Evolutionary conservation across 23 tunicate genomes (phyloP).

Genomic region (Trididemnum clinides): DNA sequence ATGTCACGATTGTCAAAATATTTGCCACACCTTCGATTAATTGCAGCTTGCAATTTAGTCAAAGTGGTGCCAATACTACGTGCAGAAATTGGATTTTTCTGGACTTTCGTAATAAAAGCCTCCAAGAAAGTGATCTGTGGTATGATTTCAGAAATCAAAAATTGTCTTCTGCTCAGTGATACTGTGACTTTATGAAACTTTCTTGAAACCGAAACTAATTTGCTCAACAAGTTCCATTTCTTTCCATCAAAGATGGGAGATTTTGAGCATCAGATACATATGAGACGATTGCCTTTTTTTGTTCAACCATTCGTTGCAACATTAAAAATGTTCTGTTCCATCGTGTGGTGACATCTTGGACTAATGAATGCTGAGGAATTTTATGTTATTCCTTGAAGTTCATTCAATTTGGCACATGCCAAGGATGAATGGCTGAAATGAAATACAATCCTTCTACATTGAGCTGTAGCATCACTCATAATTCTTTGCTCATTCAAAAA

Average conservation of each 20-base stretch:
- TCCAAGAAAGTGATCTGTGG: too few species aligned
- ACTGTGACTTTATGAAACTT: conserved; percentile 21
- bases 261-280: conserved; percentile 9
- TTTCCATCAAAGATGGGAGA: conserved; percentile 23
- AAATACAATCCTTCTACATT: conserved; percentile 1
- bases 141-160: too few species aligned
- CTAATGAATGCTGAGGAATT: conserved; percentile 1
- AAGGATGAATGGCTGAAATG: conserved; percentile 30
- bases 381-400: conserved; percentile 2
- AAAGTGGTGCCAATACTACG: too few species aligned
- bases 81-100: too few species aligned
- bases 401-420: conserved; percentile 5
- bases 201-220: not conserved
- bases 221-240: conserved; percentile 8
- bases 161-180: not conserved
- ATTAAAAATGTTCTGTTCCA: conserved; percentile 31
- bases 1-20: too few species aligned
- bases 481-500: conserved; percentile 8
- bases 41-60: too few species aligned
- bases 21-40: too few species aligned
- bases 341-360: conserved; percentile 23
- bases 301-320: conserved; percentile 34
- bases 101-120: too few species aligned
- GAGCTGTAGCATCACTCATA: conserved; percentile 12
- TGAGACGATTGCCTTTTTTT: conserved; percentile 14